Conservation (phyloP, 2,888 invertebrate species). For the Cephus pulcher region DNA sequence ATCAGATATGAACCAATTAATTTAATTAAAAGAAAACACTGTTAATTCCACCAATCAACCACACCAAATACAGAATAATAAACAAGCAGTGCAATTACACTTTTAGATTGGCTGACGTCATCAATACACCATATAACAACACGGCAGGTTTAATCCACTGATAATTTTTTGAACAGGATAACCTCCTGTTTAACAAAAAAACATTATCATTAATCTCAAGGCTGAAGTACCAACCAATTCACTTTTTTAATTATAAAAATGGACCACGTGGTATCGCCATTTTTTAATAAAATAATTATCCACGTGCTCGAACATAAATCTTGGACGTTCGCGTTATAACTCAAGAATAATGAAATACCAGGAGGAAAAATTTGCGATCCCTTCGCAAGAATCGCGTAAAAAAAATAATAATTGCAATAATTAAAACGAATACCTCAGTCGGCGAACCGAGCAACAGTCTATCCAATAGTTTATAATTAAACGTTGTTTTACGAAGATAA, state of each 20-base stretch:
- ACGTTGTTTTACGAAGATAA: conserved; percentile 36
- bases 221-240: too few relatives aligned
- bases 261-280: not conserved
- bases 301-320: not conserved
- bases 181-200: too few relatives aligned
- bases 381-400: not conserved
- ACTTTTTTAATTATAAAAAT: not conserved
- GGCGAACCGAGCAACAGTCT: not conserved
- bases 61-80: not conserved
- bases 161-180: too few relatives aligned
- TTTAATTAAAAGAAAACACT: too few relatives aligned
- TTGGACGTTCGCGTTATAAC: not conserved
- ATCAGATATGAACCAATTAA: too few relatives aligned
- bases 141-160: too few relatives aligned
- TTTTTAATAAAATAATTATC: not conserved
- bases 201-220: too few relatives aligned
- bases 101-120: too few relatives aligned
- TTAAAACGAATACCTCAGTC: not conserved
- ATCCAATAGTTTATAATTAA: conserved; percentile 32
- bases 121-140: too few relatives aligned
- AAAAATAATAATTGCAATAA: not conserved
- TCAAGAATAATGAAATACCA: not conserved
- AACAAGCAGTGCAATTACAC: not conserved
- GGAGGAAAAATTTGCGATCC: not conserved
- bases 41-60: too few relatives aligned